These are phyloP conservation scores for Biston betularia DNA, from an alignment of 2,888 invertebrate genomes.

Conservation along the genomic window DNA sequence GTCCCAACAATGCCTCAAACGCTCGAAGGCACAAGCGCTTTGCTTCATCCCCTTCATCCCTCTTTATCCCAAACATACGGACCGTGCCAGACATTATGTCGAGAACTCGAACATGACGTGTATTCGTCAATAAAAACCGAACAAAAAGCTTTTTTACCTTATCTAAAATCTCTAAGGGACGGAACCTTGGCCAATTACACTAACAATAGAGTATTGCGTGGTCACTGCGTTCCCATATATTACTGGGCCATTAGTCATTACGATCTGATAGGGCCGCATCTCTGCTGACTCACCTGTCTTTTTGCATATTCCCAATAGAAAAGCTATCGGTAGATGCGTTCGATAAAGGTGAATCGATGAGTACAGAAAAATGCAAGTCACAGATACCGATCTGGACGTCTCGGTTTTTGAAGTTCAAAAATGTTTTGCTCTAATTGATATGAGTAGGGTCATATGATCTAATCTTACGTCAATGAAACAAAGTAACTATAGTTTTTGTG, in stretches of 20 bases:
- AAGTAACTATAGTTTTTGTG: neutral
- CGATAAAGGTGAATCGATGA: constrained; percentile 54
- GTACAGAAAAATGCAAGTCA: constrained; percentile 50
- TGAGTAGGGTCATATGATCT: constrained; percentile 36
- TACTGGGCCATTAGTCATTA: constrained; percentile 63
- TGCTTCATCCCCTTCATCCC: constrained; percentile 39
- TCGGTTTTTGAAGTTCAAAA: constrained; percentile 50
- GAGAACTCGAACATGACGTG: constrained; percentile 50
- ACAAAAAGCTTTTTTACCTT: constrained; percentile 48
- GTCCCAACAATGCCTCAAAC: constrained; percentile 36
- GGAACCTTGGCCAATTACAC: constrained; percentile 64
- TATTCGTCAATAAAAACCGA: constrained; percentile 42
- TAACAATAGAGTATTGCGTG: constrained; percentile 62
- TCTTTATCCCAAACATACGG: constrained; percentile 43
- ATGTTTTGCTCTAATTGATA: constrained; percentile 37
- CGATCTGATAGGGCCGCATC: constrained; percentile 65
- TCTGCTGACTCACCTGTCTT: constrained; percentile 65
- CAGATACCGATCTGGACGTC: constrained; percentile 52
- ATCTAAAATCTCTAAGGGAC: constrained; percentile 64
- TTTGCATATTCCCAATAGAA: constrained; percentile 62
- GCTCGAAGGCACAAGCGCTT: constrained; percentile 38
- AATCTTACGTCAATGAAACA: constrained; percentile 13
- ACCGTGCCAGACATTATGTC: constrained; percentile 43
- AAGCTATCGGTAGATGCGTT: constrained; percentile 47
- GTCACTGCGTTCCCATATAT: constrained; percentile 64